These are phyloP conservation scores for Trogon melanurus DNA, from an alignment of 2,113 vertebrate species.

Conservation along the genomic window DNA sequence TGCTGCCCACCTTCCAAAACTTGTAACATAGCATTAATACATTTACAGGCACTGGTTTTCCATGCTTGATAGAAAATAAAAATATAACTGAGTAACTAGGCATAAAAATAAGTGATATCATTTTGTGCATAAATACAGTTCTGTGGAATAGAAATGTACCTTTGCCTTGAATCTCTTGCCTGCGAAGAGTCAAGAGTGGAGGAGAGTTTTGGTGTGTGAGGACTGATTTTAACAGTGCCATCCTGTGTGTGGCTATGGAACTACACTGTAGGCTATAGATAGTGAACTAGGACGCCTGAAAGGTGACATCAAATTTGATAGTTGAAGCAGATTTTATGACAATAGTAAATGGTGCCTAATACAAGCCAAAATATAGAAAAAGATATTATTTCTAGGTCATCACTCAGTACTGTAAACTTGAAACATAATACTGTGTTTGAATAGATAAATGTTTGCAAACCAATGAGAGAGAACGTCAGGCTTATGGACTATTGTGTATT, in stretches of 20 bases:
- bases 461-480: neutral
- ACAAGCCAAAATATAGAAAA: neutral
- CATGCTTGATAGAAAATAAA: conserved; percentile 18
- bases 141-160: neutral
- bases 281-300: neutral
- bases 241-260: conserved; percentile 46
- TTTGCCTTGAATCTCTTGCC: neutral
- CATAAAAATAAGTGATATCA: conserved; percentile 11
- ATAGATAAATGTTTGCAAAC: neutral
- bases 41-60: neutral
- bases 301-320: neutral
- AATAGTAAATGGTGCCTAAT: neutral
- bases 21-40: conserved; percentile 13
- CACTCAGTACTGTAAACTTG: neutral
- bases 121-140: neutral
- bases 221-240: conserved; percentile 56
- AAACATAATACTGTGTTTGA: neutral
- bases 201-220: neutral
- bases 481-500: neutral
- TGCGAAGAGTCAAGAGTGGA: neutral
- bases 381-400: neutral
- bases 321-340: neutral
- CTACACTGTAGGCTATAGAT: neutral
- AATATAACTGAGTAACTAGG: neutral
- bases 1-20: conserved; percentile 60